Evolutionary conservation across 2,888 invertebrate species (phyloP), one percentile per base, ranked within the genome.

Genomic region (Drosophila pegasa): DNA sequence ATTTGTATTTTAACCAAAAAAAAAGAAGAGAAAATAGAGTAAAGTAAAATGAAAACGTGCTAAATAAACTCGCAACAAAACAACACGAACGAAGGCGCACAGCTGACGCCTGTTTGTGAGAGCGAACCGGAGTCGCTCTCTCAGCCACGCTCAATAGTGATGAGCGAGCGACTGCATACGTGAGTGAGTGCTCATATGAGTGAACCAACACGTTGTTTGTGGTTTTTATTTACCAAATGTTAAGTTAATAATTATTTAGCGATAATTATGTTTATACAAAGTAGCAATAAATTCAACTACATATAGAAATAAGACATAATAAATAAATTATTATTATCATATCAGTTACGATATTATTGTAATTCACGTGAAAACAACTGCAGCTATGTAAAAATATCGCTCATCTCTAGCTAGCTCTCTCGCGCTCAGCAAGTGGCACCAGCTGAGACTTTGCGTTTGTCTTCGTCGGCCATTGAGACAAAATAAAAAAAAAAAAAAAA

Each of bases 401-500:
- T 48, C 74, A 74, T 75, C 74, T 63, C 68, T 60, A 56, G 22
- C 33, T 57, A 20, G 0, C 48, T 62, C 67, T 71, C 58, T 55
- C 37, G 57, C 60, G 48, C 74, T 50, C 63, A 48, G 62, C 62
- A 56, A 71, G 52, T 67, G 59, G 71, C 37, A 77, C 56, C 61
- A 64, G 67, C 61, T 61, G 66, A 74, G 66, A 69, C 45, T 63
- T 56, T 51, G 67, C 59, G 50, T 47, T 50, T 67, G 75, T 47
- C 64, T 67, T 68, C 56, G 71, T 65, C 76, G 67, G 58, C 75
- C 83, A 86, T 83, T 80, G 71, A 83, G 80, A 50, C 74, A 64
- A 77, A 74, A 68, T 58, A 31, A 75, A 64, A 77, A 74, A 68
- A 55, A 31, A 75, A n/a, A n/a, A n/a, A n/a, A n/a, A n/a, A n/a